Base-by-base conservation (phyloP, 1,140 invertebrate genomes). In the Apis florea region DNA sequence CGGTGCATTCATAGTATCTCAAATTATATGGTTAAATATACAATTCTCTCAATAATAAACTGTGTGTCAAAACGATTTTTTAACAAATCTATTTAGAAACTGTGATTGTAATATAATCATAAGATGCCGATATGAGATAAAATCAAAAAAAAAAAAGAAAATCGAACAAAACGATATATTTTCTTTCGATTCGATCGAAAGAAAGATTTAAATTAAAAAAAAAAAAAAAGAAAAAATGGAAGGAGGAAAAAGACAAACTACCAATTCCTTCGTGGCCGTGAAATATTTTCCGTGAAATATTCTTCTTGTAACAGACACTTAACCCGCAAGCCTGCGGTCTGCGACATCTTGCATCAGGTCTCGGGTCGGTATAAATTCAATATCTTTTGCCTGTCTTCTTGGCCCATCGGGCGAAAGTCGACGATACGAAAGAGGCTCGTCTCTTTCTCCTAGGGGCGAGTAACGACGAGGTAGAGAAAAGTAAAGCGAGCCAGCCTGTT, bases 261-360 rank as follows among this genome's bases (percentile, higher is more conserved):
- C 59, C 82, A 61, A 76, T 82, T 70, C 40, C 19, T 72, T 70
- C 73, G 59, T 58, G 64, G 71, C 72, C 63, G 31, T 40, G 31
- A 40, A 40, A 40, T 40, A 79, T 80, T 84, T 84, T 84, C 73
- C 85, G 75, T 87, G 83, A 88, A 83, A 83, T 77, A 88, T 85
- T 88, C 85, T 64, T 70, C 81, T 47, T 77, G 82, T 86, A 86
- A 88, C 83, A 78, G 90, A 90, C 88, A 91, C 87, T 91, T 89
- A 88, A 90, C 85, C 89, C 90, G 86, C 84, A 87, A 2, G 81
- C 75, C 75, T 90, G 90, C 85, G 90, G 90, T 90, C 87, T 82
- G 58, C 56, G 54, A 24, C 78, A 61, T 56, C 69, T 76, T 51
- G 61, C 49, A 49, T 21, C 40, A 49, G 61, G 54, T 59, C 70